Evolutionary conservation across 2,888 invertebrate species (phyloP).

Genomic region (Drosophila quinaria): DNA sequence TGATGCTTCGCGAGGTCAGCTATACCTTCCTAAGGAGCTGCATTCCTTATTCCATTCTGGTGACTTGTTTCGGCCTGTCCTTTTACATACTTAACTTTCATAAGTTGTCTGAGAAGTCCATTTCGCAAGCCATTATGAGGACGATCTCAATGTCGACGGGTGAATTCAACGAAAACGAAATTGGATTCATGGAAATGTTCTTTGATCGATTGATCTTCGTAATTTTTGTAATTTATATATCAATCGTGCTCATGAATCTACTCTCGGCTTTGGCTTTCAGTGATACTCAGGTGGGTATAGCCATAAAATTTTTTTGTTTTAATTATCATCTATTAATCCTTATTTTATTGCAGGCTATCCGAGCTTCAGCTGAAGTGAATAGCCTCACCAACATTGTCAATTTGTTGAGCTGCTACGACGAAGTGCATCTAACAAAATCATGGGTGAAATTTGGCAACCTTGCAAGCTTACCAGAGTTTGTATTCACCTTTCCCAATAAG

Average conservation of each 20-base stretch:
- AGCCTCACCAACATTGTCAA: conserved; percentile 13
- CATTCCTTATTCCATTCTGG: conserved; percentile 18
- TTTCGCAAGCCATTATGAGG: conserved; percentile 10
- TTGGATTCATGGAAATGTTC: not conserved
- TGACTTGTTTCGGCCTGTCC: conserved; percentile 15
- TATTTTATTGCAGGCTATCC: conserved; percentile 27
- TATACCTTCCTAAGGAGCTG: conserved; percentile 23
- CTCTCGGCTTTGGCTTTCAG: conserved; percentile 32
- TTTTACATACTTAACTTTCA: conserved; percentile 35
- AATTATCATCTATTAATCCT: not conserved
- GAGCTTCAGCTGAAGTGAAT: conserved; percentile 25
- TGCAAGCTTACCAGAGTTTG: not conserved
- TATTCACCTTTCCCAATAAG: conserved; percentile 13
- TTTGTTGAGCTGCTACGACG: conserved; percentile 22
- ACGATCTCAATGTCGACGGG: conserved; percentile 37
- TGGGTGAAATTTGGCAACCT: not conserved
- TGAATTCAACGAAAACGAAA: conserved; percentile 29
- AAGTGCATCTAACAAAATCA: not conserved
- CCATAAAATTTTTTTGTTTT: not conserved
- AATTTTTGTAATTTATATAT: conserved; percentile 21
- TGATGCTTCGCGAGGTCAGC: conserved; percentile 30
- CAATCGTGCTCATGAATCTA: conserved; percentile 43
- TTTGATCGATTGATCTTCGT: conserved; percentile 8
- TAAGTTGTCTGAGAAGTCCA: not conserved
- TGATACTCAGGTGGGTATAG: conserved; percentile 36